Evolutionary conservation across 1,140 invertebrate species (phyloP).

Genomic region (Halyomorpha halys): DNA sequence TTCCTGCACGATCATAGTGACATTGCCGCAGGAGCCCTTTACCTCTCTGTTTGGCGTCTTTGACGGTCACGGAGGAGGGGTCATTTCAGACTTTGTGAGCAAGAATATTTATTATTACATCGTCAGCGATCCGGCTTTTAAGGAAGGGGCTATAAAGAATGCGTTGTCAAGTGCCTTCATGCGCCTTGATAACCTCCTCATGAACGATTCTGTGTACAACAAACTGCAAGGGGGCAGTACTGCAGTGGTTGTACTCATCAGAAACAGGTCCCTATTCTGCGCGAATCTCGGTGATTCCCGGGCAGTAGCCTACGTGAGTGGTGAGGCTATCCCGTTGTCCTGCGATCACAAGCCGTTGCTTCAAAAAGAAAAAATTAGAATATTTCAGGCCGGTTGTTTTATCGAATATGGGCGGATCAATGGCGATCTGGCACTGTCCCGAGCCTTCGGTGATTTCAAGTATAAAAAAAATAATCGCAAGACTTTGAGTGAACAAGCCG

Average conservation of each 20-base stretch:
- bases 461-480: conserved; percentile 10
- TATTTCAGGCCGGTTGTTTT: conserved; percentile 18
- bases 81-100: conserved; percentile 86
- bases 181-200: too few species aligned
- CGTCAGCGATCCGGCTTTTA: too few species aligned
- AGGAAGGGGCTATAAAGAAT: too few species aligned
- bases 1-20: conserved; percentile 75
- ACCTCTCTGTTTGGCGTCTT: conserved; percentile 99
- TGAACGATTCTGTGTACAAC: background rate
- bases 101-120: conserved; percentile 80
- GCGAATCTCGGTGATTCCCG: conserved; percentile 21
- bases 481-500: background rate
- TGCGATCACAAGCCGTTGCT: conserved; percentile 19
- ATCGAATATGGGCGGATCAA: conserved; percentile 19
- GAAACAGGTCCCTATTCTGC: background rate
- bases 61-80: conserved; percentile 93
- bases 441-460: conserved; percentile 21
- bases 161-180: too few species aligned
- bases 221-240: background rate
- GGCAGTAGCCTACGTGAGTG: conserved; percentile 1
- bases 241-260: conserved; percentile 14
- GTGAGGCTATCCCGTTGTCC: background rate
- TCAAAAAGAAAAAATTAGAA: conserved; percentile 8
- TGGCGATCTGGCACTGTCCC: conserved; percentile 18
- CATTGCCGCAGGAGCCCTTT: conserved; percentile 54